Evolutionary conservation across 2,797 vertebrate genomes (phyloP).

Genomic region (Muscicapa comitata): DNA sequence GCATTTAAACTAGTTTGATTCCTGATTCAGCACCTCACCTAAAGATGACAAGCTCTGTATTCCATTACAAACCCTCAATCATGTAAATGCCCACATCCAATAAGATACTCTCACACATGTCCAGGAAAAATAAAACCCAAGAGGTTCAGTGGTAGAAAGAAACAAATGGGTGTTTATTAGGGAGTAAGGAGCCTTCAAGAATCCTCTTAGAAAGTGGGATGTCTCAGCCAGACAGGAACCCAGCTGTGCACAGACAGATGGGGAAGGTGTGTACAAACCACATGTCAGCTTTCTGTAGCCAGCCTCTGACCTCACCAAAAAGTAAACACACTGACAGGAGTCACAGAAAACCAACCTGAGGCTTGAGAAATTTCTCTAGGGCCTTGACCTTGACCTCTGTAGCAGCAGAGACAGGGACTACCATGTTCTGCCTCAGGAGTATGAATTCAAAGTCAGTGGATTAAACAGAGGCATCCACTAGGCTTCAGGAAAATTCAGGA

Average conservation of each 20-base stretch:
- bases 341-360: not conserved
- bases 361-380: not conserved
- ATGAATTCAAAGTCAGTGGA: not conserved
- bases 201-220: not conserved
- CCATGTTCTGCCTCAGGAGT: not conserved
- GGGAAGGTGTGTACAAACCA: not conserved
- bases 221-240: not conserved
- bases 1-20: not conserved
- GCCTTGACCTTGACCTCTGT: not conserved
- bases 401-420: not conserved
- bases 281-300: not conserved
- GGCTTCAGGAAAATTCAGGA: not conserved
- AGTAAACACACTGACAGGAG: not conserved
- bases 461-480: not conserved
- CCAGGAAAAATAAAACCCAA: not conserved
- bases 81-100: not conserved
- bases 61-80: conserved; percentile 50
- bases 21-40: not conserved
- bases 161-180: not conserved
- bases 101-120: not conserved
- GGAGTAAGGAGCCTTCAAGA: not conserved
- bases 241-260: not conserved
- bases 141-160: not conserved
- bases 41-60: conserved; percentile 47
- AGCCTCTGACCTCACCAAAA: not conserved